A percentile compares a stretch with the other conserved stretches of the same genome.
Conservation (phyloP, 1,140 invertebrate species). For the Rhopalosiphum maidis region DNA sequence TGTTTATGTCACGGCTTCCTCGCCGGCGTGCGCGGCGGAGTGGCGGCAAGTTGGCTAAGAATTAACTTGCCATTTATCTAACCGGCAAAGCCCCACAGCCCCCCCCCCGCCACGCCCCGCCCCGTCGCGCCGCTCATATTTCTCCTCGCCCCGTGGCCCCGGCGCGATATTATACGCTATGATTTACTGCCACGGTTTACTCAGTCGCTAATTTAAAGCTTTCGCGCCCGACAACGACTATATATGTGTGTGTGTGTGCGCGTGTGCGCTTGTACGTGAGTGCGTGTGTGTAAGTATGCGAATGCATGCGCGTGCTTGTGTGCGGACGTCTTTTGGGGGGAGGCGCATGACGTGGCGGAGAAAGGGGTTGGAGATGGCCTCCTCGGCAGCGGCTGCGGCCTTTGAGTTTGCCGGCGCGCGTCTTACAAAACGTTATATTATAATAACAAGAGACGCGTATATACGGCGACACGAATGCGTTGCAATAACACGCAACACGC, state of each 20-base stretch:
- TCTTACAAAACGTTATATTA: background rate
- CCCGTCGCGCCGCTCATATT: background rate
- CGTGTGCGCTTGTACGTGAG: background rate
- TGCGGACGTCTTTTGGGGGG: background rate
- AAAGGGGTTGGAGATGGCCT: background rate
- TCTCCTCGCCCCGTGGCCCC: background rate
- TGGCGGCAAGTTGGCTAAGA: constrained; percentile 53
- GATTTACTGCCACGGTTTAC: constrained; percentile 55
- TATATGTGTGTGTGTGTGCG: background rate
- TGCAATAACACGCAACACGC: background rate
- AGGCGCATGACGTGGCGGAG: background rate
- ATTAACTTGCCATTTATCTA: constrained; percentile 58
- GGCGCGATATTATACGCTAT: constrained; percentile 31
- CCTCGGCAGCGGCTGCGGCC: background rate
- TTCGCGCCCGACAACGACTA: constrained; percentile 33
- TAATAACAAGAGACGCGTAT: background rate
- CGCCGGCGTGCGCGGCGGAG: background rate
- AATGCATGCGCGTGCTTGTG: background rate
- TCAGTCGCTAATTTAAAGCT: constrained; percentile 57
- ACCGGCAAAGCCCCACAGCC: constrained; percentile 40
- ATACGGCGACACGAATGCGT: background rate
- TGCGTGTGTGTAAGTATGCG: background rate
- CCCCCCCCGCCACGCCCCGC: too few species aligned
- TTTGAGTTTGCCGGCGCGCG: background rate
- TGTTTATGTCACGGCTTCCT: constrained; percentile 53